A percentile compares a stretch with the other conserved stretches of the same genome.
Evolutionary conservation across 2,888 invertebrate species (phyloP).

Genomic region (Tridacna gigas): DNA sequence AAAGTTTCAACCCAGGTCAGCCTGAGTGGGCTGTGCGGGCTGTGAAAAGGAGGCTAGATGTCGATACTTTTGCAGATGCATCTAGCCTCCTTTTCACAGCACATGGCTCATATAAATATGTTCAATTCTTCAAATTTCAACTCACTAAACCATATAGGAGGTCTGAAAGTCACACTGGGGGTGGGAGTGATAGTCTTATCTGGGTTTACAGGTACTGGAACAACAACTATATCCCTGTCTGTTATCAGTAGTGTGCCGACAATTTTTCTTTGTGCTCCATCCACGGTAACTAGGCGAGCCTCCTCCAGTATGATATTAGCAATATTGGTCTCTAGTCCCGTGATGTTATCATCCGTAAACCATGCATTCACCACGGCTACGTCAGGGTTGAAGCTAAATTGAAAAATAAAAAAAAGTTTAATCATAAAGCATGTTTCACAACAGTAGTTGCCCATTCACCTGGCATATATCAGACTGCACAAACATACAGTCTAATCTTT

Average conservation of each 20-base stretch:
- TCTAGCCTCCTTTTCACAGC: too few species aligned
- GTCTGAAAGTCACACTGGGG: slow-evolving; percentile 4
- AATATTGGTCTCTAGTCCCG: slow-evolving; percentile 45
- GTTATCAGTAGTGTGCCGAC: slow-evolving; percentile 53
- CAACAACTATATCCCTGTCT: slow-evolving; percentile 24
- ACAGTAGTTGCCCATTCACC: too few species aligned
- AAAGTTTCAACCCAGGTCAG: too few species aligned
- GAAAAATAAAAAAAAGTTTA: not conserved
- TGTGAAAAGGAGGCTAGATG: too few species aligned
- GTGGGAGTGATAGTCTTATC: slow-evolving; percentile 31
- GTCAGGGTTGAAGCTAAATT: slow-evolving; percentile 47
- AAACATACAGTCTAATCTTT: too few species aligned
- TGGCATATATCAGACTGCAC: too few species aligned
- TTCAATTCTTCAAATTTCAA: too few species aligned
- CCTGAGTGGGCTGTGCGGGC: too few species aligned
- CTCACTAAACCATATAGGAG: slow-evolving; percentile 24
- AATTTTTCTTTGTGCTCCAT: slow-evolving; percentile 41
- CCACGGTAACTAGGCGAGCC: slow-evolving; percentile 47
- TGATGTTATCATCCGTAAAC: slow-evolving; percentile 62
- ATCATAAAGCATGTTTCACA: too few species aligned
- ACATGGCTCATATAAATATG: too few species aligned
- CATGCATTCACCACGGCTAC: slow-evolving; percentile 56
- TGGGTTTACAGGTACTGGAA: slow-evolving; percentile 37
- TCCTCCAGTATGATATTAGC: slow-evolving; percentile 53
- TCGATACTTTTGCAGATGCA: too few species aligned